Percentiles rank a stretch among this genome's conserved stretches.
Conservation (phyloP, 1,140 invertebrate genomes). For the Metaphire vulgaris region DNA sequence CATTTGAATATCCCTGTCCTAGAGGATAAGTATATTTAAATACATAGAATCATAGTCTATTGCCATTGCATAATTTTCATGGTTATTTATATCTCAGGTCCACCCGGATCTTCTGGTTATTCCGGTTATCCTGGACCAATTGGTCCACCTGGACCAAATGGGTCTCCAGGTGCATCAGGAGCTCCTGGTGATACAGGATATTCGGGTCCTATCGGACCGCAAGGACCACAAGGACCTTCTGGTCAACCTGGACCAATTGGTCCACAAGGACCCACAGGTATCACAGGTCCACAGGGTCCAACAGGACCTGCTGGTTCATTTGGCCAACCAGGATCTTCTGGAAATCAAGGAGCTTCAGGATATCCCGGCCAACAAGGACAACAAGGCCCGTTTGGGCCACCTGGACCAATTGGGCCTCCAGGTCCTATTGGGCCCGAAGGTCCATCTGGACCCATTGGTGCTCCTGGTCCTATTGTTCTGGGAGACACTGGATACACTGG, state of each 20-base stretch:
- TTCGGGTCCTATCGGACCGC: conserved; percentile 28
- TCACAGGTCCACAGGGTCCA: background rate
- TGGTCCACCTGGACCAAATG: background rate
- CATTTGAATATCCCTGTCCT: no score
- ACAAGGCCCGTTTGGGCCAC: background rate
- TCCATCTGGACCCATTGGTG: background rate
- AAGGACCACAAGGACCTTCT: background rate
- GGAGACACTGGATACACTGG: conserved; percentile 7
- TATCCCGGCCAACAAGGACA: conserved; percentile 3
- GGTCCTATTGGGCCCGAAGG: background rate
- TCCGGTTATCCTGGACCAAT: background rate
- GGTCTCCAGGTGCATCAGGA: background rate
- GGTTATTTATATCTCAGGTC: no score
- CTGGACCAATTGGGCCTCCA: background rate
- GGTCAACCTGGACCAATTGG: conserved; percentile 12
- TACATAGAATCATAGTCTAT: no score
- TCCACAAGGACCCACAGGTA: conserved; percentile 10
- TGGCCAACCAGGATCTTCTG: conserved; percentile 13
- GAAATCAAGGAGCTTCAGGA: conserved; percentile 15
- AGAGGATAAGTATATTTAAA: no score
- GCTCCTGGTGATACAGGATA: conserved; percentile 32
- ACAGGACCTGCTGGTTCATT: conserved; percentile 6
- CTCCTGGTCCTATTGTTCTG: background rate
- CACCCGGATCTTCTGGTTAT: background rate
- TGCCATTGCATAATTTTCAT: no score